A percentile compares a stretch with the other conserved stretches of the same genome.
These are phyloP conservation scores for Melozone crissalis DNA, from an alignment of 2,113 vertebrate genomes.

Conservation along the genomic window DNA sequence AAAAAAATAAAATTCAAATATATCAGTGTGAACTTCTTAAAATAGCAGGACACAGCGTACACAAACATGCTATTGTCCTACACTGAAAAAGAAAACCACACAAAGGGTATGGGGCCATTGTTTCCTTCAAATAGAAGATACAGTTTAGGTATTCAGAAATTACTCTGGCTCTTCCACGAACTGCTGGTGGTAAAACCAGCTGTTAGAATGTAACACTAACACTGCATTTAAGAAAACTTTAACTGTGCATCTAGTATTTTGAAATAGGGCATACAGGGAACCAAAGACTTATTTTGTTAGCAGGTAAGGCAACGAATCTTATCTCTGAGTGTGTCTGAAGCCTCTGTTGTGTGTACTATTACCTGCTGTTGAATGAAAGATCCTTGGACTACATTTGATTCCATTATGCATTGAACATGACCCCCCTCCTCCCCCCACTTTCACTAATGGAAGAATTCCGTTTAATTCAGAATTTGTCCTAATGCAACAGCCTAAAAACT, in stretches of 20 bases:
- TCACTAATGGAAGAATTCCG: neutral
- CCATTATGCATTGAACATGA: neutral
- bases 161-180: neutral
- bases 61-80: neutral
- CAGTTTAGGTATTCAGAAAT: neutral
- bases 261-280: neutral
- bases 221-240: neutral
- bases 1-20: neutral
- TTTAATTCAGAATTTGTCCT: neutral
- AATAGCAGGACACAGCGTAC: neutral
- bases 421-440: neutral
- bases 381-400: neutral
- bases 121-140: neutral
- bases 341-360: neutral
- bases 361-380: neutral
- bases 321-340: neutral
- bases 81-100: neutral
- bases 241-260: neutral
- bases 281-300: neutral
- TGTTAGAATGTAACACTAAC: neutral
- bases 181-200: neutral
- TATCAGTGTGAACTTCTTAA: neutral
- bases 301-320: neutral
- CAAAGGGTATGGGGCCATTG: neutral
- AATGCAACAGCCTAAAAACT: neutral